Conservation (phyloP, 1,140 invertebrate genomes). For the Drosophila santomea region DNA sequence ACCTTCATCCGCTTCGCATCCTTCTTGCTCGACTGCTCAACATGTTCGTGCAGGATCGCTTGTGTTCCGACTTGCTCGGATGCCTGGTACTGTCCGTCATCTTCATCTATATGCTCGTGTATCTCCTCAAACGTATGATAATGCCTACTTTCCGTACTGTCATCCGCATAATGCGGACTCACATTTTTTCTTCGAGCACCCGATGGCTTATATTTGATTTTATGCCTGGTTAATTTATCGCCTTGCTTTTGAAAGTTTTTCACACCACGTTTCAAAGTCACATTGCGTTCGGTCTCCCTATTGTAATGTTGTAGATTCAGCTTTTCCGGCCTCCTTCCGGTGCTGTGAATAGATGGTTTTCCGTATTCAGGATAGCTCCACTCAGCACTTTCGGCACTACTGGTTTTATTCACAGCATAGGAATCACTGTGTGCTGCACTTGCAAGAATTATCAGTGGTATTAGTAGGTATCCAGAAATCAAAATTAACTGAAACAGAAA, state of each 20-base stretch:
- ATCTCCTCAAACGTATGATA: constrained; percentile 59
- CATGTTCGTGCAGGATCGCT: constrained; percentile 10
- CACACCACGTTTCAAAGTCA: neutral
- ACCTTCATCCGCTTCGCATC: constrained; percentile 64
- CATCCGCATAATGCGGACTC: neutral
- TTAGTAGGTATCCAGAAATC: constrained; percentile 26
- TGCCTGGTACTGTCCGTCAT: constrained; percentile 47
- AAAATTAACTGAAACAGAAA: constrained; percentile 17
- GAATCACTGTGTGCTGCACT: neutral
- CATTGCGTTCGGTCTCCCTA: constrained; percentile 12
- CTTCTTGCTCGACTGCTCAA: constrained; percentile 18
- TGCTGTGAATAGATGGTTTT: constrained; percentile 5
- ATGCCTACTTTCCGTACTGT: constrained; percentile 34
- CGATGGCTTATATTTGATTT: constrained; percentile 12
- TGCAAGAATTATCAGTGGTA: constrained; percentile 24
- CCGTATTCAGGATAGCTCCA: constrained; percentile 19
- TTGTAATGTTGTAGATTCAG: neutral
- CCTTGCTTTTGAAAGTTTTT: constrained; percentile 11
- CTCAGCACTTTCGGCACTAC: neutral
- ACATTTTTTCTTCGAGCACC: constrained; percentile 13
- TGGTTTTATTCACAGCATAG: constrained; percentile 24
- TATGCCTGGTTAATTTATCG: constrained; percentile 16
- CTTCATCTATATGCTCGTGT: constrained; percentile 56
- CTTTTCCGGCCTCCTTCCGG: constrained; percentile 11
- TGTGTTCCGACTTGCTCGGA: constrained; percentile 45